These are phyloP conservation scores for Calidris pygmaea DNA, from an alignment of 2,113 vertebrate species.

Conservation along the genomic window DNA sequence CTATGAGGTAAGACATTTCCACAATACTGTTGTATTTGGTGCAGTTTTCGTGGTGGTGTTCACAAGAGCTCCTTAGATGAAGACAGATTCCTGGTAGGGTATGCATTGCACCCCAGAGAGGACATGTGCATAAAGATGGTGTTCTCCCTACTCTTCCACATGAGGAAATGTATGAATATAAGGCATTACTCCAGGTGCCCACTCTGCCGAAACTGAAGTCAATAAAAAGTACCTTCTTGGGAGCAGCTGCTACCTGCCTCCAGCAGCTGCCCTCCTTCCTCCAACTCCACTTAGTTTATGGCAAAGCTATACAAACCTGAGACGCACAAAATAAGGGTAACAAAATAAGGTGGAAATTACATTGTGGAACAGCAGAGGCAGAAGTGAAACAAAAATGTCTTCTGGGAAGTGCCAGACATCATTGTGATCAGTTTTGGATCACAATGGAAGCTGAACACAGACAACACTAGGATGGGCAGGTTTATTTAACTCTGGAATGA, in stretches of 20 bases:
- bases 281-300: neutral
- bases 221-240: neutral
- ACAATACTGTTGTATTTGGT: accelerated
- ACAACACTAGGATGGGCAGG: neutral
- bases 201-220: neutral
- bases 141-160: neutral
- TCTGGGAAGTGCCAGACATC: neutral
- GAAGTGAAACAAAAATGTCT: neutral
- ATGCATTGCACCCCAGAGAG: neutral
- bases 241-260: neutral
- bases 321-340: neutral
- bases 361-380: neutral
- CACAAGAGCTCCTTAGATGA: neutral
- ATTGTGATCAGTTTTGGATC: neutral
- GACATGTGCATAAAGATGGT: neutral
- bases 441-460: neutral
- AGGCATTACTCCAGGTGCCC: neutral
- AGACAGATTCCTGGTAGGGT: neutral
- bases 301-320: neutral
- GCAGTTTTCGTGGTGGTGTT: accelerated
- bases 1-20: slow-evolving; percentile 81
- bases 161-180: neutral
- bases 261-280: neutral
- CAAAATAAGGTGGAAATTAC: neutral
- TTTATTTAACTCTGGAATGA: neutral